Conservation (phyloP, 1,140 invertebrate genomes). For the Neodiprion fabricii region DNA sequence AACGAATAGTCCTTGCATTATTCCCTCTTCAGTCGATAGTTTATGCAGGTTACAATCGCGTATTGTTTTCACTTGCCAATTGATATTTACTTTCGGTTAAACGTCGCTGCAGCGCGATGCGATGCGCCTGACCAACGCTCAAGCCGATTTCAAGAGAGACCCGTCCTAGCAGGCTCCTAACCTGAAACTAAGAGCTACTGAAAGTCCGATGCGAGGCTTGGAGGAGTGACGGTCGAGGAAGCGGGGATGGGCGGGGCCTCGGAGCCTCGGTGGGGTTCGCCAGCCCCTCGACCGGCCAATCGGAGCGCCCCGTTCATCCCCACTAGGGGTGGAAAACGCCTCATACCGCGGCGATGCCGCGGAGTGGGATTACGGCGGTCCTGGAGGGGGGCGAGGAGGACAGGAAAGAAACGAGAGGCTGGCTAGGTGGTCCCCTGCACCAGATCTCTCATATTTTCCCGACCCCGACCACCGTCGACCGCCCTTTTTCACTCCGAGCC, state of each 20-base stretch:
- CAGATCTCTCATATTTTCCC: conserved; percentile 31
- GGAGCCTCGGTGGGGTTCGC: conserved; percentile 42
- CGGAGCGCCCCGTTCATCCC: conserved; percentile 13
- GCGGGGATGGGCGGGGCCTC: conserved; percentile 44
- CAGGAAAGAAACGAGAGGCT: conserved; percentile 55
- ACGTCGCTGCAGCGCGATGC: conserved; percentile 6
- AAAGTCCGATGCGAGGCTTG: conserved; percentile 59
- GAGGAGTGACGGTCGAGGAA: conserved; percentile 53
- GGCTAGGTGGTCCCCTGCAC: conserved; percentile 55
- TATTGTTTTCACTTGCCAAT: no score
- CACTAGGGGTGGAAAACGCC: conserved; percentile 36
- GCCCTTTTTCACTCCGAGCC: conserved; percentile 58
- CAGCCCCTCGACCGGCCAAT: conserved; percentile 49
- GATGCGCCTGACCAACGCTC: conserved; percentile 23
- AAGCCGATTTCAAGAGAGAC: conserved; percentile 53
- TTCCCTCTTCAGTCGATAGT: no score
- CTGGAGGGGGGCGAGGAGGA: conserved; percentile 35
- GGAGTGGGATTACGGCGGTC: conserved; percentile 29
- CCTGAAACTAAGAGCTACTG: conserved; percentile 64
- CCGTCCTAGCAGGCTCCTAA: conserved; percentile 63
- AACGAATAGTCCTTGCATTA: no score
- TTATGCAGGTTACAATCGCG: no score
- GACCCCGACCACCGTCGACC: conserved; percentile 48
- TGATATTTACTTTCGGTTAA: no score
- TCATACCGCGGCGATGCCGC: conserved; percentile 26